Percentiles rank a stretch among this genome's conserved stretches.
Evolutionary conservation across 2,888 invertebrate genomes (phyloP).

Genomic region (Anorthoa munda): DNA sequence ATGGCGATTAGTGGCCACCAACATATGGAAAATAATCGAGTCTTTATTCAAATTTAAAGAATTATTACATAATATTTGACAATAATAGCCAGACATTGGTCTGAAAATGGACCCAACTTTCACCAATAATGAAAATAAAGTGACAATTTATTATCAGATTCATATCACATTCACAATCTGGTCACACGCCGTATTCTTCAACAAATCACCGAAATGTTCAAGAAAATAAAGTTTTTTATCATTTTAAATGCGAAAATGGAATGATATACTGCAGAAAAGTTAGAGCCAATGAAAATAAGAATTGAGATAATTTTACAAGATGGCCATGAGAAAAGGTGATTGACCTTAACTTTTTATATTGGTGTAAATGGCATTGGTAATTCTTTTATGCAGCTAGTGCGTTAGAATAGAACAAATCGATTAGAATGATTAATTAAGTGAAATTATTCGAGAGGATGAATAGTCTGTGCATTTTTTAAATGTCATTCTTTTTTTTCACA

Average conservation of each 20-base stretch:
- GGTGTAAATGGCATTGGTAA: conserved; percentile 40
- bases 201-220: conserved; percentile 33
- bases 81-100: background rate
- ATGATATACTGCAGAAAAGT: conserved; percentile 22
- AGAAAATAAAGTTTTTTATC: conserved; percentile 41
- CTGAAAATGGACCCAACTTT: background rate
- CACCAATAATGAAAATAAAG: conserved; percentile 31
- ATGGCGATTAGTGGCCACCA: too few relatives aligned
- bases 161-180: conserved; percentile 32
- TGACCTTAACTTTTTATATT: conserved; percentile 47
- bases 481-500: too few relatives aligned
- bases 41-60: background rate
- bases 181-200: conserved; percentile 35
- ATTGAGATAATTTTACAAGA: conserved; percentile 38
- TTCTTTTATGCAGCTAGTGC: conserved; percentile 37
- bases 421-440: conserved; percentile 7
- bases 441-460: background rate
- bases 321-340: conserved; percentile 28
- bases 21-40: too few relatives aligned
- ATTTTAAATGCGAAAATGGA: conserved; percentile 40
- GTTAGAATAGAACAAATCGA: conserved; percentile 49
- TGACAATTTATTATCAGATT: conserved; percentile 20
- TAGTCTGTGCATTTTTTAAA: background rate
- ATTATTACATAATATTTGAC: background rate
- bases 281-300: conserved; percentile 31